Percentiles rank a stretch among this genome's conserved stretches.
Conservation (phyloP, 1,140 invertebrate species). For the Solenopsis fugax region DNA sequence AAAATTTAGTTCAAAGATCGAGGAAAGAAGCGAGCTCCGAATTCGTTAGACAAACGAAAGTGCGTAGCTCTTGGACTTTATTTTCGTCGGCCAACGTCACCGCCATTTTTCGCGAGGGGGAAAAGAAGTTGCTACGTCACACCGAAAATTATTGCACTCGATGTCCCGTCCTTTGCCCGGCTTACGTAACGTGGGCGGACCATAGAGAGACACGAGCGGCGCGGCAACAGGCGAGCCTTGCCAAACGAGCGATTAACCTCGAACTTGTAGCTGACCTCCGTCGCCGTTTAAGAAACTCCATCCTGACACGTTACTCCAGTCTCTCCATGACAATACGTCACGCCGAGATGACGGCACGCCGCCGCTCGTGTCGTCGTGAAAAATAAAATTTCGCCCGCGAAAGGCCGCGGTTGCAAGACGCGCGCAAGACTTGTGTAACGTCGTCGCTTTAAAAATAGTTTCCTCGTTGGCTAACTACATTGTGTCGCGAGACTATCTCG, state of each 20-base stretch:
- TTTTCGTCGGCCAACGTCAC: neutral
- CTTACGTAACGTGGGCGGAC: conserved; percentile 66
- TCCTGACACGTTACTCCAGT: conserved; percentile 41
- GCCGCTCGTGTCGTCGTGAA: neutral
- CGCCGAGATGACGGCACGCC: neutral
- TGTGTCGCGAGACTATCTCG: conserved; percentile 46
- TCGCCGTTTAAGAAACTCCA: conserved; percentile 49
- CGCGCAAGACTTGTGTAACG: conserved; percentile 28
- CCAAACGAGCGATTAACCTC: conserved; percentile 76
- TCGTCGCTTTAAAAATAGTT: conserved; percentile 53
- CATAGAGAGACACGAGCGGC: conserved; percentile 31
- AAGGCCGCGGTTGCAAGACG: neutral
- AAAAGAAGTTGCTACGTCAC: neutral
- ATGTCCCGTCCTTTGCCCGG: neutral
- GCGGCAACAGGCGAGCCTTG: conserved; percentile 64
- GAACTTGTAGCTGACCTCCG: conserved; percentile 74
- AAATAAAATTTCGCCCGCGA: conserved; percentile 25
- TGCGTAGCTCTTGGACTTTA: neutral
- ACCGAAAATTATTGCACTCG: conserved; percentile 23
- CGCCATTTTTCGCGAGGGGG: conserved; percentile 38
- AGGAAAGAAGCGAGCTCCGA: neutral
- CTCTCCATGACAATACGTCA: conserved; percentile 50
- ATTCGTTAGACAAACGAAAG: neutral
- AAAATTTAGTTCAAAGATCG: neutral
- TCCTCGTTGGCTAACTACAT: conserved; percentile 54